Evolutionary conservation across 1,140 invertebrate genomes (phyloP).

Genomic region (Hylaeus anthracinus): DNA sequence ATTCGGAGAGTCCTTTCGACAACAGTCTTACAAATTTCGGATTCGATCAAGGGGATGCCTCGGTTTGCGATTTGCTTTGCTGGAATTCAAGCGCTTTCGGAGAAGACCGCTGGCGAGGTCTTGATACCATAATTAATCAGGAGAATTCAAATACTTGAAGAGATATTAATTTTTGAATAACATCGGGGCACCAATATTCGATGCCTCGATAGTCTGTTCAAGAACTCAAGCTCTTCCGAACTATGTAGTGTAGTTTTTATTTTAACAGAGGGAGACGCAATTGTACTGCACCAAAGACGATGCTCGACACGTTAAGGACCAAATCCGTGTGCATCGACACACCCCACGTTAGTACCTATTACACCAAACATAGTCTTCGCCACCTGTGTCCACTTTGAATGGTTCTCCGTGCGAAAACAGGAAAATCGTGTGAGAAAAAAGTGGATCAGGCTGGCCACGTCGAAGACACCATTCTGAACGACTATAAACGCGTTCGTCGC

Average conservation of each 20-base stretch:
- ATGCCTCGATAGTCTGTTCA: no score
- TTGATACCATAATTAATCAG: conserved; percentile 21
- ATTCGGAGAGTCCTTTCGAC: neutral
- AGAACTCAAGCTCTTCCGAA: no score
- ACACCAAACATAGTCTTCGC: no score
- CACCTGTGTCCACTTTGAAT: no score
- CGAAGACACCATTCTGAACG: conserved; percentile 1
- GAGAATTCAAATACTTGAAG: neutral
- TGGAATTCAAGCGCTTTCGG: neutral
- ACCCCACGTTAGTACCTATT: no score
- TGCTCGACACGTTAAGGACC: no score
- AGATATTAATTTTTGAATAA: no score
- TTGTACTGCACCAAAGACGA: no score
- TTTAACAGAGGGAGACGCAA: no score
- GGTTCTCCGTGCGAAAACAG: neutral
- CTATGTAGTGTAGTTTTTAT: no score
- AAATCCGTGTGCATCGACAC: no score
- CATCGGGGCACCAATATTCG: no score
- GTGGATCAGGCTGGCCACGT: neutral
- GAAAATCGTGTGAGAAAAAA: neutral
- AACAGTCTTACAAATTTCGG: neutral
- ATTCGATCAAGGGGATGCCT: conserved; percentile 1
- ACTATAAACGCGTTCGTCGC: conserved; percentile 26
- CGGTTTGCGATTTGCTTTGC: neutral
- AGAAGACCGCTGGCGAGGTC: neutral